Base-by-base conservation (phyloP, 1,140 invertebrate genomes). In the Calycopis cecrops region DNA sequence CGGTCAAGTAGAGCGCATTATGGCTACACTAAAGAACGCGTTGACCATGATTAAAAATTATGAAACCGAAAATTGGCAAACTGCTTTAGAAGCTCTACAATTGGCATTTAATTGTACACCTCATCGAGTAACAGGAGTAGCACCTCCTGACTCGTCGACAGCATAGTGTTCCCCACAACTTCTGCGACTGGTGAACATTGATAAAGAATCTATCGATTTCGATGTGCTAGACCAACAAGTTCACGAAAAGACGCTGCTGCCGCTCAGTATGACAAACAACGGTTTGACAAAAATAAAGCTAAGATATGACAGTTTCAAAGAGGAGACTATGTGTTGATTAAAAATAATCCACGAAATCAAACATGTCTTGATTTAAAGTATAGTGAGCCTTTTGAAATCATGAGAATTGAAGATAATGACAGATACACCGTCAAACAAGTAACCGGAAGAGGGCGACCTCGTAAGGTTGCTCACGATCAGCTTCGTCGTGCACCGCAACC, bases 1-100 rank as follows among this genome's bases (percentile, higher is more conserved):
- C 12, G 73, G 73, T 0, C 75, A 78, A 52, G 67, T 69, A 1
- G 73, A 78, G 52, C 37, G 73, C 7, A 40, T 74, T 16, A 71
- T 74, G 69, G 10, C 9, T 16, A 51, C 14, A 0, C 9, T 51
- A 37, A 51, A 51, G 9, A 51, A 51, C 18, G 34, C 14, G 10
- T 38, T 37, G 37, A 35, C 33, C 38, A 57, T 59, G 9, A 56
- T 56, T 10, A 59, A 63, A 48, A 59, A 57, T 16, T 37, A 52
- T 44, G 40, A 48, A n/a, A 52, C 49, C 12, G 14, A 47, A 14
- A 33, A 35, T 16, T 58, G 49, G 49, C 38, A 49, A 17, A n/a
- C n/a, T n/a, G n/a, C n/a, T n/a, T n/a, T n/a, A n/a, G n/a, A n/a
- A n/a, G n/a, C 33, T 3, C 10, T 55, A 3, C 56, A 52, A 28